Percentiles rank a stretch among this genome's conserved stretches.
Conservation (phyloP, 2,888 invertebrate genomes). For the Protodeltote pygarga region DNA sequence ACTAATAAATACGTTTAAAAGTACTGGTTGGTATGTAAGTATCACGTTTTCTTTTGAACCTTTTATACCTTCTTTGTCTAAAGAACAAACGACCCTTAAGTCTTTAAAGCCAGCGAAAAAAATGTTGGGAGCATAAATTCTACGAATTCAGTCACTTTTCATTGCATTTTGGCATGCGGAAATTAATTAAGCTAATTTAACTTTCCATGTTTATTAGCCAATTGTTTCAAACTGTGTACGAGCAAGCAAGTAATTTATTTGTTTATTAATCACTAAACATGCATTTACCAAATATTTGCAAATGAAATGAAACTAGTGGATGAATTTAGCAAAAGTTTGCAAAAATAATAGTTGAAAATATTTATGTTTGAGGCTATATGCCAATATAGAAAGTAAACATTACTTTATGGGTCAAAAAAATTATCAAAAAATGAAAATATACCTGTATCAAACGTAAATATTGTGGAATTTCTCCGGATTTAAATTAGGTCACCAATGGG, state of each 20-base stretch:
- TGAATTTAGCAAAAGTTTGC: background rate
- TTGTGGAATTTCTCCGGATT: constrained; percentile 18
- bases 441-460: too few relatives aligned
- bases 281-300: constrained; percentile 1
- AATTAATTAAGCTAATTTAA: constrained; percentile 43
- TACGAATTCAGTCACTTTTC: constrained; percentile 22
- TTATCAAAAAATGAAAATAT: too few relatives aligned
- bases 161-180: constrained; percentile 31
- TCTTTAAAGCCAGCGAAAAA: constrained; percentile 33
- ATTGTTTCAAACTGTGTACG: constrained; percentile 20
- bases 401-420: too few relatives aligned
- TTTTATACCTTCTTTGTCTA: constrained; percentile 33
- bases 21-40: constrained; percentile 21
- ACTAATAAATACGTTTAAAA: constrained; percentile 30
- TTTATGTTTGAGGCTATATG: too few relatives aligned
- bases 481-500: constrained; percentile 36
- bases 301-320: background rate
- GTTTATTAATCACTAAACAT: constrained; percentile 2
- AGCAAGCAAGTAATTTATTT: constrained; percentile 22
- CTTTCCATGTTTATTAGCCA: constrained; percentile 29
- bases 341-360: too few relatives aligned
- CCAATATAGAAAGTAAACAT: too few relatives aligned
- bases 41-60: constrained; percentile 32
- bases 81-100: constrained; percentile 32
- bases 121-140: constrained; percentile 19